Percentiles rank a stretch among this genome's conserved stretches.
Evolutionary conservation across 92 coral and sea anemone genomes (phyloP).

Genomic region (Phenganax marumi): DNA sequence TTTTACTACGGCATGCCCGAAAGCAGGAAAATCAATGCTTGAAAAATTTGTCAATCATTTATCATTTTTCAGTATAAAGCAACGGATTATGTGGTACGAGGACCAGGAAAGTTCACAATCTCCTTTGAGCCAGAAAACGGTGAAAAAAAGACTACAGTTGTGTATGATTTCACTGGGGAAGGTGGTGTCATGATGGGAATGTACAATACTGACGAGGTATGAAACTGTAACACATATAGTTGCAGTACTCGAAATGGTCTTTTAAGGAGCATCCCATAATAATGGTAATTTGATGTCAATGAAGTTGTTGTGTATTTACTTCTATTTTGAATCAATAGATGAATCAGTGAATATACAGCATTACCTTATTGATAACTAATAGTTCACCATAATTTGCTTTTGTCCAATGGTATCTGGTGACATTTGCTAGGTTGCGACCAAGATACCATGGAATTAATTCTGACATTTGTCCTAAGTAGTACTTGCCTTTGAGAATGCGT

Average conservation of each 20-base stretch:
- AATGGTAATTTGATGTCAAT: no score
- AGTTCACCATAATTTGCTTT: no score
- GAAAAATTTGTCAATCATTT: no score
- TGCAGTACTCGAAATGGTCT: neutral
- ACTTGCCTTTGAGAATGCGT: no score
- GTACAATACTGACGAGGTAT: slow-evolving; percentile 99
- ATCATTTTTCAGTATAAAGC: slow-evolving; percentile 85
- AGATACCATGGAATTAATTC: no score
- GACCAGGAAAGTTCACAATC: slow-evolving; percentile 93
- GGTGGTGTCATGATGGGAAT: slow-evolving; percentile 99
- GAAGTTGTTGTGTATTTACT: neutral
- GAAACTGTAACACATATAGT: neutral
- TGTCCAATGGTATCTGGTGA: neutral
- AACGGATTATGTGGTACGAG: slow-evolving; percentile 91
- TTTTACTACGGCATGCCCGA: no score
- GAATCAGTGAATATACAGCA: no score
- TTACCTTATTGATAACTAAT: no score
- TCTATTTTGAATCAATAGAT: no score
- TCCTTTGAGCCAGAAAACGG: slow-evolving; percentile 84
- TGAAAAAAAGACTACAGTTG: slow-evolving; percentile 86
- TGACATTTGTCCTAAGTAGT: no score
- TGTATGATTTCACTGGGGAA: slow-evolving; percentile 91
- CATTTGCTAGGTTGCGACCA: neutral
- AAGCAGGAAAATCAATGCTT: no score
- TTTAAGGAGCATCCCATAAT: no score